Percentiles rank a stretch among this genome's conserved stretches.
These are phyloP conservation scores for Crypturellus tataupa DNA, from an alignment of 2,797 vertebrate species.

Conservation along the genomic window DNA sequence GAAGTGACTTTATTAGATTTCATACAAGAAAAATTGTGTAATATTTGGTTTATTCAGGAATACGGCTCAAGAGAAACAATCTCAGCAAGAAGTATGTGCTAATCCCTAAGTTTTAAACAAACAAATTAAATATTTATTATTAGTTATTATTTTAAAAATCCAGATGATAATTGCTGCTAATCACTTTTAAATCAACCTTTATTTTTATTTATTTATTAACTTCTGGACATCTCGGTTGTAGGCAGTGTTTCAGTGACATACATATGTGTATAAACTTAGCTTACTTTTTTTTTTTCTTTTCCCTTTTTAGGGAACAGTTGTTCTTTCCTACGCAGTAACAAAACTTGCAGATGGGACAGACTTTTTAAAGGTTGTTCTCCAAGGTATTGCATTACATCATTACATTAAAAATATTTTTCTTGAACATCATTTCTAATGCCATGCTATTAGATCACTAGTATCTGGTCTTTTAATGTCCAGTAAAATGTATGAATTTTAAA, in stretches of 20 bases:
- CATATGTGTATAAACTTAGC: neutral
- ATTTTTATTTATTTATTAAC: neutral
- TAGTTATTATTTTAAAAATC: neutral
- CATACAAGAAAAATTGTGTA: neutral
- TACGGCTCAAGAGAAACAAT: neutral
- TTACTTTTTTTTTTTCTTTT: neutral
- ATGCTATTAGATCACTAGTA: neutral
- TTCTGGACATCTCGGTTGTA: neutral
- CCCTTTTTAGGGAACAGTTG: conserved; percentile 72
- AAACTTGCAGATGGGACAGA: conserved; percentile 64
- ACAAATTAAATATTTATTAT: no score
- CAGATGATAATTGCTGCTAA: neutral
- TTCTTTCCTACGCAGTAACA: conserved; percentile 62
- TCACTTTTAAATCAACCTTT: neutral
- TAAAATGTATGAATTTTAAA: neutral
- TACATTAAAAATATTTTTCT: neutral
- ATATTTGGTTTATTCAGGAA: neutral
- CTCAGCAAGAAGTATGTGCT: neutral
- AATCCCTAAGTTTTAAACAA: neutral
- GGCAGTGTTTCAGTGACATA: neutral
- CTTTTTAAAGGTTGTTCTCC: conserved; percentile 74
- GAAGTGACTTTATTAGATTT: neutral
- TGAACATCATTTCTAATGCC: neutral
- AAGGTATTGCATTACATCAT: conserved; percentile 68
- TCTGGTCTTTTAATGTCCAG: neutral